phyloP scores from a whole-genome alignment of 2,113 vertebrate species.

The Perca fluviatilis region DNA sequence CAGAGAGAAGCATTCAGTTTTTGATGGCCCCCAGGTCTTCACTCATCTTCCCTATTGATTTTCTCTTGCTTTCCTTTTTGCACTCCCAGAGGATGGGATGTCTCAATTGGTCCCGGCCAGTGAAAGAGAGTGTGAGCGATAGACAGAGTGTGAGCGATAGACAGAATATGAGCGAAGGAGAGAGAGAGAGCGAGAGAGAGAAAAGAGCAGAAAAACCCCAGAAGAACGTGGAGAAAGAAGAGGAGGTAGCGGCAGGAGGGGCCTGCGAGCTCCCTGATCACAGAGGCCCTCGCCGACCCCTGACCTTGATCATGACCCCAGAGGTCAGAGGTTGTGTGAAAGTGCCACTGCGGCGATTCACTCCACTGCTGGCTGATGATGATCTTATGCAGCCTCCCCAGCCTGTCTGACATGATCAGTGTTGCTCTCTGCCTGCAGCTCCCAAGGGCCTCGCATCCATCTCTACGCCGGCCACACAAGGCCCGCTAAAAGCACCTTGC shows the following conservation, averaged over 20 bases:
- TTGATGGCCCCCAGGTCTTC: slow-evolving; percentile 78
- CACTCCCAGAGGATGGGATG: slow-evolving; percentile 75
- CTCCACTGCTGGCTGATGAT: slow-evolving; percentile 80
- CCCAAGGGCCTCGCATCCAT: slow-evolving; percentile 79
- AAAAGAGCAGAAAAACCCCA: background rate
- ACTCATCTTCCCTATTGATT: slow-evolving; percentile 82
- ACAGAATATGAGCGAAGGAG: slow-evolving; percentile 57
- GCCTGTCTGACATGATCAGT: slow-evolving; percentile 80
- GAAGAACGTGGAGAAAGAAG: slow-evolving; percentile 2
- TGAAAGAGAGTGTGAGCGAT: slow-evolving; percentile 69
- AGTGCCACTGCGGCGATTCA: slow-evolving; percentile 79
- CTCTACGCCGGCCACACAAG: slow-evolving; percentile 68
- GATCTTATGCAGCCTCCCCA: slow-evolving; percentile 80
- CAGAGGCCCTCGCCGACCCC: slow-evolving; percentile 78
- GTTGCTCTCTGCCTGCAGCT: slow-evolving; percentile 73
- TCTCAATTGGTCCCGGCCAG: slow-evolving; percentile 78
- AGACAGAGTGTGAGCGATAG: slow-evolving; percentile 66
- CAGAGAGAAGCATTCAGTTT: slow-evolving; percentile 68
- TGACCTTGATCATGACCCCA: slow-evolving; percentile 83
- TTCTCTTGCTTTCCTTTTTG: slow-evolving; percentile 77
- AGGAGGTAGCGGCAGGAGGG: slow-evolving; percentile 45
- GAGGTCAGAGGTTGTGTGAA: slow-evolving; percentile 86
- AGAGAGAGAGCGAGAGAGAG: slow-evolving; percentile 22
- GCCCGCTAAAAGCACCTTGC: slow-evolving; percentile 77
- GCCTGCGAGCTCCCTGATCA: slow-evolving; percentile 54